These are phyloP conservation scores for Zophobas atratus DNA, from an alignment of 1,140 invertebrate genomes.

Conservation along the genomic window DNA sequence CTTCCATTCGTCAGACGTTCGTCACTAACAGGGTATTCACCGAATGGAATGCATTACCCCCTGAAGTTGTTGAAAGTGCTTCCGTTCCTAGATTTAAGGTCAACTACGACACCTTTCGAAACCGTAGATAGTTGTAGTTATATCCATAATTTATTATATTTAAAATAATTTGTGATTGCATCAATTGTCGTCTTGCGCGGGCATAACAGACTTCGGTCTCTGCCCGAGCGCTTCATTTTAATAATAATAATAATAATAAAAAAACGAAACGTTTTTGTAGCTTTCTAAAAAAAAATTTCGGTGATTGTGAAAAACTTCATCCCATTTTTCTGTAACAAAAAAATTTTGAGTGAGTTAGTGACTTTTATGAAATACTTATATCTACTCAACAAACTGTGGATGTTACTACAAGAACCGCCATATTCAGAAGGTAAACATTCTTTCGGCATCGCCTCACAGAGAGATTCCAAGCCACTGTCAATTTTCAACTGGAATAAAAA, in stretches of 20 bases:
- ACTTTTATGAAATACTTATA: not conserved
- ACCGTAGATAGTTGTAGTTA: too few species aligned
- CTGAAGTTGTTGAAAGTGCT: too few species aligned
- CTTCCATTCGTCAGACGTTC: too few species aligned
- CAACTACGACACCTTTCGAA: too few species aligned
- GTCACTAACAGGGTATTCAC: too few species aligned
- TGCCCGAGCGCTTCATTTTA: conserved; percentile 2
- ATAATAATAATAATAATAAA: not conserved
- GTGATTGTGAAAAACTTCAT: conserved; percentile 5
- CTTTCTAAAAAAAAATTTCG: conserved; percentile 2
- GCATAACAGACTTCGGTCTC: too few species aligned
- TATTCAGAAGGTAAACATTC: conserved; percentile 15
- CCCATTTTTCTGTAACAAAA: conserved; percentile 34
- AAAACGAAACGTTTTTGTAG: not conserved
- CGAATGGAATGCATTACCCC: too few species aligned
- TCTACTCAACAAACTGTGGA: not conserved
- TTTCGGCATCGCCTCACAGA: conserved; percentile 24
- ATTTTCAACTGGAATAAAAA: conserved; percentile 20
- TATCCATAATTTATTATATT: too few species aligned
- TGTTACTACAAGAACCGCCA: conserved; percentile 23
- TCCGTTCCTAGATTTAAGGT: too few species aligned
- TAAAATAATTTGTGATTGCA: too few species aligned
- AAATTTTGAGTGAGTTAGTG: not conserved
- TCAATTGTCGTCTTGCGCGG: too few species aligned
- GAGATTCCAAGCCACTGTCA: conserved; percentile 20